Conservation (phyloP, 2,797 vertebrate genomes). For the Chloroceryle inda region DNA sequence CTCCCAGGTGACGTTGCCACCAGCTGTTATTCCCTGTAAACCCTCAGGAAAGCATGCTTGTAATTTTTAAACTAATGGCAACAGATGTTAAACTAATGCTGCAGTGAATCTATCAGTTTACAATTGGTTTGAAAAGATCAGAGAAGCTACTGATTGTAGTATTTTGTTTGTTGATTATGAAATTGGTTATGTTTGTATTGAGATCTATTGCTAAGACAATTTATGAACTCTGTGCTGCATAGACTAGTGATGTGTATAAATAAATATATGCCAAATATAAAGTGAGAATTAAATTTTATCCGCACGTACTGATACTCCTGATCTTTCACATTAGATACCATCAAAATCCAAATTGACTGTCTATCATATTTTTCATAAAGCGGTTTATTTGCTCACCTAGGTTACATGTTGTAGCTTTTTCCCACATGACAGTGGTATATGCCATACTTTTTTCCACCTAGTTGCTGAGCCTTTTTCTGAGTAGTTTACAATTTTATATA, state of each 20-base stretch:
- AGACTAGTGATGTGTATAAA: neutral
- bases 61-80: neutral
- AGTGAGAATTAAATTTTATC: neutral
- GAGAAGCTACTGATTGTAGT: neutral
- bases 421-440: neutral
- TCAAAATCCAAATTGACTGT: neutral
- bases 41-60: neutral
- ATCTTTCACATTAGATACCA: neutral
- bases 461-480: neutral
- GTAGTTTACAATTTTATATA: neutral
- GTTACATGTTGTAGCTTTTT: neutral
- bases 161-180: neutral
- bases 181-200: neutral
- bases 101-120: accelerated
- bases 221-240: neutral
- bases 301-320: neutral
- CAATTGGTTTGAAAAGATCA: neutral
- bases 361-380: neutral
- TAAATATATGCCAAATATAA: neutral
- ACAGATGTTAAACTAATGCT: neutral
- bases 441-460: neutral
- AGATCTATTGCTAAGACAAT: neutral
- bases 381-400: neutral
- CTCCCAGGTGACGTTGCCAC: neutral
- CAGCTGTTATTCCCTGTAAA: neutral